These are phyloP conservation scores for Falco columbarius DNA, from an alignment of 2,797 vertebrate genomes.

Conservation along the genomic window DNA sequence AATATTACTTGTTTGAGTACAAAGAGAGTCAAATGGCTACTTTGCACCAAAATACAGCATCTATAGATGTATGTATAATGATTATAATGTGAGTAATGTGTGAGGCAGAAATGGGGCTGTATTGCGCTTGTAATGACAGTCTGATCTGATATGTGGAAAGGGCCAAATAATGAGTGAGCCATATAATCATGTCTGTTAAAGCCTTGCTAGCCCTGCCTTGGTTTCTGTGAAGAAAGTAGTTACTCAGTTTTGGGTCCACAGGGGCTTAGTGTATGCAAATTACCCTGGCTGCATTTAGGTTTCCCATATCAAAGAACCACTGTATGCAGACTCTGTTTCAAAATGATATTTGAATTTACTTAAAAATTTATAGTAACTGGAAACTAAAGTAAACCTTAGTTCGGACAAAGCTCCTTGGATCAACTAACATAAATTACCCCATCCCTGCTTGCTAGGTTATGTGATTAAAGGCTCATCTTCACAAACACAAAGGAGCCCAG, in stretches of 20 bases:
- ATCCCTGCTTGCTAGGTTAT: not conserved
- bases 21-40: not conserved
- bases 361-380: not conserved
- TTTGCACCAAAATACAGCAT: not conserved
- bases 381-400: not conserved
- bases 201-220: not conserved
- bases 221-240: not conserved
- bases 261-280: not conserved
- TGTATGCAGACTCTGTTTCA: not conserved
- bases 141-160: not conserved
- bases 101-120: not conserved
- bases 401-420: not conserved
- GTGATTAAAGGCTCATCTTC: not conserved
- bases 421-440: not conserved
- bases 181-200: not conserved
- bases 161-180: not conserved
- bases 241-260: not conserved
- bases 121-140: not conserved
- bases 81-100: not conserved
- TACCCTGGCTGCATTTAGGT: not conserved
- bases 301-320: not conserved
- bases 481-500: not conserved
- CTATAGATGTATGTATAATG: not conserved
- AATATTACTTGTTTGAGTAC: not conserved
- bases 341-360: not conserved